Base-by-base conservation (phyloP, 2,888 invertebrate genomes). In the Chaetogeoica ovagalla region DNA sequence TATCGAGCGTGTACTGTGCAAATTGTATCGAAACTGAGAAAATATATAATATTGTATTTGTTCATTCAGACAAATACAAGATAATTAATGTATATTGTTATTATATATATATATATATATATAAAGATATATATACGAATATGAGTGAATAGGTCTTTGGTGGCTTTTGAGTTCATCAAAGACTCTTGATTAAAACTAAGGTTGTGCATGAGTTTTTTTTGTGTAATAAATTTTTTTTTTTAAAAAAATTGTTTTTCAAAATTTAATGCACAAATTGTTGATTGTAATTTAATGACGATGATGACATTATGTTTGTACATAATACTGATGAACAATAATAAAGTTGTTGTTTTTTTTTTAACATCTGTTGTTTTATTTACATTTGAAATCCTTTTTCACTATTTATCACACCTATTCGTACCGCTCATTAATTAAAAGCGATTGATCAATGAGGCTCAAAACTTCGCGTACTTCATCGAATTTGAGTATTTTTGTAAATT, bases 251-350 rank as follows among this genome's bases (percentile, higher is more conserved):
- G 1, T 63, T 39, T 79, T 70, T 63, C 70, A 79, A 70, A 77
- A 79, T 71, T 63, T 79, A 70, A 70, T 71, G 77, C 77, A 71
- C 77, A 79, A 77, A 70, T 70, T 79, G 77, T 79, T 70, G 70
- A 70, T 70, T 70, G 39, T 70, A 79, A 79, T 70, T 63, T 60
- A 48, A 30, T 30, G 30, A 30, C 13, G 48, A 60, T 52, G 21
- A 70, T 69, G 68, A 69, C 69, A 60, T 77, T 69, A 65, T 30
- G 76, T 79, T 69, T 79, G 77, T 79, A 77, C 30, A 77, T 77
- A 69, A 48, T 69, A 77, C 70, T 37, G 70, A 70, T 62, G 70
- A 79, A 70, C 77, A 70, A 79, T 70, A 70, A 79, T 77, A 77
- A 69, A 77, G 62, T 79, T 79, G 70, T 79, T 79, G 77, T 79